Base-by-base conservation (phyloP, 1,140 invertebrate genomes). In the Ceratina calcarata region DNA sequence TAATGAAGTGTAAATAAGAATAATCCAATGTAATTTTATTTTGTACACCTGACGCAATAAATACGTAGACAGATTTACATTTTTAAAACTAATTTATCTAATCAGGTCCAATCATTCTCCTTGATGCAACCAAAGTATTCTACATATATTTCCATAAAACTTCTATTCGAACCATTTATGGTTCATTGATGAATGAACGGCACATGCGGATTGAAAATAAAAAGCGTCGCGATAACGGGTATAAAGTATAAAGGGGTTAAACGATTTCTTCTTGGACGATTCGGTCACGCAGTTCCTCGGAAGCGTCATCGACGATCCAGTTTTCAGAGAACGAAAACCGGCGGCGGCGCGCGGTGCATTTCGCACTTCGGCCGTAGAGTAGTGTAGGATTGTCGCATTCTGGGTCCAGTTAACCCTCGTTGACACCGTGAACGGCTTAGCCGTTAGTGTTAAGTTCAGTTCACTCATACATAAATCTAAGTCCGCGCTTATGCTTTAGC, bases 371-470 rank as follows among this genome's bases (percentile, higher is more conserved):
- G 66, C 27, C 65, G 71, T 57, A 57, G 37, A 45, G 37, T 75
- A 74, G 80, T 85, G 87, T 89, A 89, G 90, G 91, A 92, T 91
- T 92, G 90, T 91, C 91, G 92, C 92, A 93, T 93, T 93, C 92
- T 93, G 90, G 90, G 88, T 82, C 91, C 88, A 92, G 91, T 93
- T 93, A 89, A 93, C 92, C 92, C 91, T 87, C 81, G 92, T 93
- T 93, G 90, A 93, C 92, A 93, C 83, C 84, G 85, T 83, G 88
- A 86, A 91, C 89, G 92, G 92, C 91, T 93, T 92, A 93, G 91
- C 91, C 92, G 90, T 91, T 91, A 91, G 88, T 91, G 91, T 92
- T 92, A 91, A 91, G 87, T 91, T 91, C 89, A 91, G 86, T 91
- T 91, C 89, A 91, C 89, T 89, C 90, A 91, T 91, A 91, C 90